phyloP scores from a whole-genome alignment of 1,140 invertebrate species.

The Diorhabda carinulata region DNA sequence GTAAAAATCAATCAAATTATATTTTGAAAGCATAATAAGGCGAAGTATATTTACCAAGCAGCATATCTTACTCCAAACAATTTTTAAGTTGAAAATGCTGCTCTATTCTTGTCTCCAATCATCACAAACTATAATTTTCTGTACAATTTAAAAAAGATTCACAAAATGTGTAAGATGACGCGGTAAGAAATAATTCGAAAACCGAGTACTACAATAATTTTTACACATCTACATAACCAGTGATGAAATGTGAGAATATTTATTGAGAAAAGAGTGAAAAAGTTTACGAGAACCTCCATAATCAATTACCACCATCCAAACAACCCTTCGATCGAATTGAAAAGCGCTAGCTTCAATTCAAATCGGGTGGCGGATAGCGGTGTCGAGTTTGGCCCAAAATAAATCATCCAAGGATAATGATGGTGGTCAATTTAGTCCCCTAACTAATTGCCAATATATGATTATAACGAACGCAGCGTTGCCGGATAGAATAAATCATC shows the following conservation, averaged over 20 bases:
- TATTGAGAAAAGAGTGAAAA: not conserved
- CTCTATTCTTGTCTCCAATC: too few species aligned
- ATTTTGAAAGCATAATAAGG: too few species aligned
- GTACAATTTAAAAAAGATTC: too few species aligned
- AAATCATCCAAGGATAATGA: constrained; percentile 47
- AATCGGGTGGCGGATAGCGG: constrained; percentile 30
- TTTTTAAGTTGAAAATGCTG: too few species aligned
- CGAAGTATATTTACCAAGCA: too few species aligned
- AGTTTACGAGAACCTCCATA: not conserved
- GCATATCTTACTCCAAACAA: too few species aligned
- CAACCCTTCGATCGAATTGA: not conserved
- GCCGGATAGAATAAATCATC: constrained; percentile 39
- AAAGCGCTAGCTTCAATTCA: constrained; percentile 28
- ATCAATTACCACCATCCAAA: not conserved
- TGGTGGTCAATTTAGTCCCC: constrained; percentile 46
- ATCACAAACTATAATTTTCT: too few species aligned
- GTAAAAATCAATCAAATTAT: too few species aligned
- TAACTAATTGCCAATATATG: constrained; percentile 48
- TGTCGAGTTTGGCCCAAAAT: constrained; percentile 34
- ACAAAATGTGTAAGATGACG: too few species aligned
- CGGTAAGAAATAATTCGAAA: too few species aligned
- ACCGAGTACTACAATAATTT: too few species aligned
- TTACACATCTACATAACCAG: too few species aligned
- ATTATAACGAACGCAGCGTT: constrained; percentile 45
- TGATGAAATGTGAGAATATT: not conserved